A percentile compares a stretch with the other conserved stretches of the same genome.
phyloP scores from a whole-genome alignment of 2,797 vertebrate genomes.

The Anguilla megastoma region DNA sequence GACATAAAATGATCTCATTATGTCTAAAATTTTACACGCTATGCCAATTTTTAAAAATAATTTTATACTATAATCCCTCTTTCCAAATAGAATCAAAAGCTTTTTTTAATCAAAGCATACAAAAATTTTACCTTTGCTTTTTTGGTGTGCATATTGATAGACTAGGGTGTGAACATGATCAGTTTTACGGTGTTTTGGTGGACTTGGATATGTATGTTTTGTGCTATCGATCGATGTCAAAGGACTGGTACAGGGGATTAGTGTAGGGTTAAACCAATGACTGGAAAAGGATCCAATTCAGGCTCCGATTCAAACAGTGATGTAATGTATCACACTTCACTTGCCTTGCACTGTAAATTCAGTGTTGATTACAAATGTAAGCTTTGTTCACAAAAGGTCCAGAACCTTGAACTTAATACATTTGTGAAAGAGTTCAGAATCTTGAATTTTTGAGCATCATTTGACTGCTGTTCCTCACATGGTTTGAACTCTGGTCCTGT shows the following conservation, averaged over 20 bases:
- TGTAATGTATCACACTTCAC: constrained; percentile 24
- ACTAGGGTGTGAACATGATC: not conserved
- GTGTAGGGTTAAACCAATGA: constrained; percentile 26
- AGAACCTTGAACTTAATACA: constrained; percentile 25
- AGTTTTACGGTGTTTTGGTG: too few relatives aligned
- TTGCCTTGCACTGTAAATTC: constrained; percentile 24
- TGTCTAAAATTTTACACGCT: too few relatives aligned
- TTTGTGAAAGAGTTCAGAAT: not conserved
- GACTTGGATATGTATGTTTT: not conserved
- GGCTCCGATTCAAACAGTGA: constrained; percentile 21
- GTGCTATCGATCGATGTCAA: not conserved
- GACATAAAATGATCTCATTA: too few relatives aligned
- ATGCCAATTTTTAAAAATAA: too few relatives aligned
- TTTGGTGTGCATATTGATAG: not conserved
- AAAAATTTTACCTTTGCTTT: too few relatives aligned
- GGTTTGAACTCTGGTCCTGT: not conserved
- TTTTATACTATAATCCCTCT: too few relatives aligned
- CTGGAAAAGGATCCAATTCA: constrained; percentile 26
- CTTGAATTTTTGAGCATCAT: not conserved
- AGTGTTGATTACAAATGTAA: constrained; percentile 10
- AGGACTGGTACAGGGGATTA: constrained; percentile 29
- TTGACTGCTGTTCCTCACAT: not conserved
- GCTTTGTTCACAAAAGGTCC: constrained; percentile 19
- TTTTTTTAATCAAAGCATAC: too few relatives aligned
- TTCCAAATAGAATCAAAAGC: too few relatives aligned